Conservation (phyloP, 2,113 vertebrate genomes). For the Scophthalmus maximus region DNA sequence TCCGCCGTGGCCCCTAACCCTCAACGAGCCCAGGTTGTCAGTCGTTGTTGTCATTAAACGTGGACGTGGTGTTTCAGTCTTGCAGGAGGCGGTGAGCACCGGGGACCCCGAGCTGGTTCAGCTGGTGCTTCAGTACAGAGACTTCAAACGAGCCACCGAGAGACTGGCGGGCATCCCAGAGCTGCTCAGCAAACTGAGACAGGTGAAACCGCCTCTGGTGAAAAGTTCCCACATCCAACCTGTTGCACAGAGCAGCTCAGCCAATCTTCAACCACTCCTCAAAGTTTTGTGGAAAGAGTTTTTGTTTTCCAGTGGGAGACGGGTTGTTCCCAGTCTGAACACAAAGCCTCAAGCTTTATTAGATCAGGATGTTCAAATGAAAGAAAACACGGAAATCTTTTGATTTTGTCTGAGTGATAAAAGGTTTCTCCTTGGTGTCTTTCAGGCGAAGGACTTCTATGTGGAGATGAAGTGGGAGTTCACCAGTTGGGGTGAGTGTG, state of each 20-base stretch:
- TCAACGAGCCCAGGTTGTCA: not conserved
- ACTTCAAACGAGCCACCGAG: conserved; percentile 91
- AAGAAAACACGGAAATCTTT: not conserved
- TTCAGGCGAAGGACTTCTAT: conserved; percentile 93
- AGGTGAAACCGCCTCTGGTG: conserved; percentile 76
- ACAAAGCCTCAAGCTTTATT: not conserved
- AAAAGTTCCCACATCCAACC: not conserved
- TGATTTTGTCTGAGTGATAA: not conserved
- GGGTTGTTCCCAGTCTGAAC: not conserved
- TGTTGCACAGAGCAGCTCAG: not conserved
- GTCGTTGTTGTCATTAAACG: not conserved
- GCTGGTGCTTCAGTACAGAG: conserved; percentile 93
- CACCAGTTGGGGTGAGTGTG: conserved; percentile 94
- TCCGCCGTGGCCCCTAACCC: not conserved
- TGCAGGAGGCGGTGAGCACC: conserved; percentile 96
- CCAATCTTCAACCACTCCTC: not conserved
- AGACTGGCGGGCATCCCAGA: conserved; percentile 93
- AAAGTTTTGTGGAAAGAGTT: not conserved
- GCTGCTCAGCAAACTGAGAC: conserved; percentile 91
- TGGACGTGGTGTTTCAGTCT: conserved; percentile 80
- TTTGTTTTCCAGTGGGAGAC: not conserved
- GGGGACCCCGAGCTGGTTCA: conserved; percentile 96
- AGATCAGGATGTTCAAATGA: not conserved
- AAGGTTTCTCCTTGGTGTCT: conserved; percentile 2
- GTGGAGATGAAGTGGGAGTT: conserved; percentile 99